These are phyloP conservation scores for Diplogasteroides magnus DNA, from an alignment of 1,140 invertebrate species.

Conservation along the genomic window DNA sequence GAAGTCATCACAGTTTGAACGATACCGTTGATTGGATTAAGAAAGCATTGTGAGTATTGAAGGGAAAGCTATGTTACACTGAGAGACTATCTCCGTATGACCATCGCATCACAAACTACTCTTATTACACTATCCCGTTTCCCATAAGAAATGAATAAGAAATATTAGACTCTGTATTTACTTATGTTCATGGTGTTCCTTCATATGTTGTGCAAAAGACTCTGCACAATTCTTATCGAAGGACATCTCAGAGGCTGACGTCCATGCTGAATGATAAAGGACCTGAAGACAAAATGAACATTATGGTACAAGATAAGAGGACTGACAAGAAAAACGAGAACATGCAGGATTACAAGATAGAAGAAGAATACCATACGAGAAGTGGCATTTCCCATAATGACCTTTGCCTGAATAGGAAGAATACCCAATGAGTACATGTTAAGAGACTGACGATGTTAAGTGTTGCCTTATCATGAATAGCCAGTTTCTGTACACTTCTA, in stretches of 20 bases:
- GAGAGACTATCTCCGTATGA: too few relatives aligned
- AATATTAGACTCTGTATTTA: too few relatives aligned
- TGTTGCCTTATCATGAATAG: constrained; percentile 23
- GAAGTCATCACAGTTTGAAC: too few relatives aligned
- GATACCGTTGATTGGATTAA: too few relatives aligned
- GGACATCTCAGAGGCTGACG: constrained; percentile 8
- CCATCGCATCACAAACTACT: too few relatives aligned
- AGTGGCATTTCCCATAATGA: constrained; percentile 4
- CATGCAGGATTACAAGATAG: constrained; percentile 23
- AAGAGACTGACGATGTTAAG: constrained; percentile 19
- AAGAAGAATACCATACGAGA: constrained; percentile 26
- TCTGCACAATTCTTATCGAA: constrained; percentile 24
- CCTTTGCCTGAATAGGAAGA: constrained; percentile 13
- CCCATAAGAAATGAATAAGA: too few relatives aligned
- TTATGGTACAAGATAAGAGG: not conserved
- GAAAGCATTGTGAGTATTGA: too few relatives aligned
- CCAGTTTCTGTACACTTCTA: constrained; percentile 4
- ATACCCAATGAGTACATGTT: not conserved
- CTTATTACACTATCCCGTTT: too few relatives aligned
- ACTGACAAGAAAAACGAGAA: constrained; percentile 17
- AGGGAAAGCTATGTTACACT: too few relatives aligned
- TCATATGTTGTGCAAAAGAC: constrained; percentile 25
- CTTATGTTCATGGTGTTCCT: constrained; percentile 28
- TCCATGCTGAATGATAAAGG: constrained; percentile 21
- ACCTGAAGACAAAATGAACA: too few relatives aligned